Conservation (phyloP, 2,888 invertebrate species). For the Nemotelus nigrinus region DNA sequence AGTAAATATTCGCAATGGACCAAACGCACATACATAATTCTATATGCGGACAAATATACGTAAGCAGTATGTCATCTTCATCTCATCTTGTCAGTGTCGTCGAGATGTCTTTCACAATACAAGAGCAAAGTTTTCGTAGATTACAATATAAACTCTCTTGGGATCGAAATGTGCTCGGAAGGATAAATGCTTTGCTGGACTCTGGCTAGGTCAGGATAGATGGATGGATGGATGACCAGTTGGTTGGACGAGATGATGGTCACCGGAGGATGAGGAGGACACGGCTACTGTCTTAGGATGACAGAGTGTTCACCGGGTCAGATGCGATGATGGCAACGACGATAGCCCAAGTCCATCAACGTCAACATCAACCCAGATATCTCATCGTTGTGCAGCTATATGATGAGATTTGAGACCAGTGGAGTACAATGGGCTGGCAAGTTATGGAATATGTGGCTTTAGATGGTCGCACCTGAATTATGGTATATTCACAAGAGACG, state of each 20-base stretch:
- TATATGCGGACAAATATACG: no score
- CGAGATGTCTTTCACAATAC: conserved; percentile 18
- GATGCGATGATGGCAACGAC: conserved; percentile 33
- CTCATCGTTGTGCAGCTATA: neutral
- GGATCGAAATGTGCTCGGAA: conserved; percentile 25
- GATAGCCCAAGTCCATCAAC: conserved; percentile 40
- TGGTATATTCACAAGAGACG: no score
- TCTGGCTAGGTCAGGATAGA: conserved; percentile 3
- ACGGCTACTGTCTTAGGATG: conserved; percentile 40
- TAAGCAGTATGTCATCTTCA: conserved; percentile 32
- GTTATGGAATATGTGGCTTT: no score
- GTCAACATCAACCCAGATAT: conserved; percentile 33
- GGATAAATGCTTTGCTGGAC: conserved; percentile 7
- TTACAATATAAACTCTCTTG: conserved; percentile 40
- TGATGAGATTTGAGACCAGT: conserved; percentile 6
- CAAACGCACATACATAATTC: neutral
- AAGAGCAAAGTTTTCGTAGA: conserved; percentile 31
- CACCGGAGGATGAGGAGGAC: conserved; percentile 12
- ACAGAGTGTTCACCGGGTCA: conserved; percentile 44
- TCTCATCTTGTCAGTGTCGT: conserved; percentile 37
- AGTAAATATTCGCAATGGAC: no score
- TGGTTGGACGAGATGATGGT: neutral
- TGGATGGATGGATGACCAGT: conserved; percentile 25
- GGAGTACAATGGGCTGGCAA: neutral
- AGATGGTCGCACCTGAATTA: no score